Evolutionary conservation across 2,113 vertebrate species (phyloP), one percentile per base, ranked within the genome.

Genomic region (Bos indicus): DNA sequence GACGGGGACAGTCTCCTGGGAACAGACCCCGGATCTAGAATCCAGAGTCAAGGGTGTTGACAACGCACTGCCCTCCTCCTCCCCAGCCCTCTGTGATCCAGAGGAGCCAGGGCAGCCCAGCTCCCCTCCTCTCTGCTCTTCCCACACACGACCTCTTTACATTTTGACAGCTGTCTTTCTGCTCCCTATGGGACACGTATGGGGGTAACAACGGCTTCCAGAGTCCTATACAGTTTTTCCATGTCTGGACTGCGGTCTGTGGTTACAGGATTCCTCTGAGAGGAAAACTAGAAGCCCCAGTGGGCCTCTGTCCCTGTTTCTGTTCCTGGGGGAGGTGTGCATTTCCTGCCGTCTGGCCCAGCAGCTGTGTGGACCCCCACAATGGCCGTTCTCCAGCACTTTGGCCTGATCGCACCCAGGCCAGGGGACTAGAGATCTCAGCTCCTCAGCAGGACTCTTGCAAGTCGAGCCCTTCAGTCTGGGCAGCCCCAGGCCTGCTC

Each of bases 161-260:
- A 9, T 57, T 6, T 12, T 21, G 17, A 57, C 8, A 57, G 21
- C 54, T 19, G 23, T 23, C 21, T 28, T 54, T 36, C 78, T 36
- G 40, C 60, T 96, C 60, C 90, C 54, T 4, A 0, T 8, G 94
- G 92, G 71, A 80, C 78, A 43, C 5, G 7, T 10, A 7, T 12
- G 2, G 71, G 54, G 80, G 51, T 10, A 52, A 56, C 36, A 11
- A 2, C 2, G 0, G 93, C 33, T 57, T 93, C 88, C 88, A 59
- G 74, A 67, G 59, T 12, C 88, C 23, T 6, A 0, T 26, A 5
- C 25, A 5, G 36, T 54, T 83, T 96, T 92, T 81, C 95, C 96
- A 36, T 16, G 95, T 94, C 96, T 96, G 95, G 90, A 52, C 93
- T 81, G 94, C 36, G 92, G 98, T 92, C 95, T 97, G 94, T 81